phyloP scores from a whole-genome alignment of 2,888 invertebrate species.

The Philopedon plagiatum region DNA sequence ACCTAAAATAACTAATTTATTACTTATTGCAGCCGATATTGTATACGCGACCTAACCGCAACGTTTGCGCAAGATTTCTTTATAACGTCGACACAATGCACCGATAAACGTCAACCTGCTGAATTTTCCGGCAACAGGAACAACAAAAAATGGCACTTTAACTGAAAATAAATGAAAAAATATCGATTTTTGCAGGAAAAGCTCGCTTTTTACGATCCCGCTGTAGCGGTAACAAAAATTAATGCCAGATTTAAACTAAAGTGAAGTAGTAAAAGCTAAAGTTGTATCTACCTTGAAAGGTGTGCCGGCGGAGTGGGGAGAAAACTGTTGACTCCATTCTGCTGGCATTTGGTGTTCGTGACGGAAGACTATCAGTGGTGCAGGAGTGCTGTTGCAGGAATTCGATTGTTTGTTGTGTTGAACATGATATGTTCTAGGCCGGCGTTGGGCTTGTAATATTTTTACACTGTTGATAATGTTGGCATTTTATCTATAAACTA shows the following conservation, averaged over 20 bases:
- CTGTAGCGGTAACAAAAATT: slow-evolving; percentile 12
- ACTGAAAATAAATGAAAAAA: neutral
- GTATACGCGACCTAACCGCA: neutral
- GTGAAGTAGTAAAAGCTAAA: slow-evolving; percentile 44
- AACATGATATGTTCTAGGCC: neutral
- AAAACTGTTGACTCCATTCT: slow-evolving; percentile 45
- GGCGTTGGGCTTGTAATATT: neutral
- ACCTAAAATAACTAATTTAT: slow-evolving; percentile 4
- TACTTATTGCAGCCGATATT: neutral
- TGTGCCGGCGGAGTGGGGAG: slow-evolving; percentile 40
- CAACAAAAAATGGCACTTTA: neutral
- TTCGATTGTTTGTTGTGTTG: slow-evolving; percentile 17
- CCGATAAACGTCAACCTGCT: neutral
- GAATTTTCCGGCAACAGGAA: slow-evolving; percentile 2
- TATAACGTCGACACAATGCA: neutral
- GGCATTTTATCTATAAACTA: neutral
- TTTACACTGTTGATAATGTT: neutral
- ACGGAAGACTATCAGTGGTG: slow-evolving; percentile 17
- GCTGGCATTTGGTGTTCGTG: slow-evolving; percentile 32
- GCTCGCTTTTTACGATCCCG: neutral
- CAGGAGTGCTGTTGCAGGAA: slow-evolving; percentile 27
- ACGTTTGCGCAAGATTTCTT: slow-evolving; percentile 12
- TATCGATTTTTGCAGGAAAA: slow-evolving; percentile 8
- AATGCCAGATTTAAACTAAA: slow-evolving; percentile 36
- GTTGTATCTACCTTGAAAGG: slow-evolving; percentile 50